A percentile compares a stretch with the other conserved stretches of the same genome.
phyloP scores from a whole-genome alignment of 2,797 vertebrate species.

The Adelosebastes latens region DNA sequence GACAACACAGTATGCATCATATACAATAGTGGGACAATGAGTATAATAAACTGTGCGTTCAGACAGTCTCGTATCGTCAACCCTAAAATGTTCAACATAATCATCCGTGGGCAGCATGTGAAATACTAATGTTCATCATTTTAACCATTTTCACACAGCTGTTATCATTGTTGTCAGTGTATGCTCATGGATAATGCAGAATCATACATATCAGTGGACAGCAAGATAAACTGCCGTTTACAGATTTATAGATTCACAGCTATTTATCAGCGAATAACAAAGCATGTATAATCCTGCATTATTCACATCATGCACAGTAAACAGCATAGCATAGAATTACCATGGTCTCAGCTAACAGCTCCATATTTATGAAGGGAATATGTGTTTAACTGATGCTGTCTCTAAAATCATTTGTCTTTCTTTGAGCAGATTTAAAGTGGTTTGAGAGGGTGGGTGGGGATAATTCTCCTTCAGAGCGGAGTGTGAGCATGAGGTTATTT shows the following conservation, averaged over 20 bases:
- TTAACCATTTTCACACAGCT: constrained; percentile 13
- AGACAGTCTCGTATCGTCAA: neutral
- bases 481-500: neutral
- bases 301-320: constrained; percentile 56
- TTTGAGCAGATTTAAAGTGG: constrained; percentile 42
- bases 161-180: constrained; percentile 20
- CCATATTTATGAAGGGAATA: constrained; percentile 49
- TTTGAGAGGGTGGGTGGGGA: constrained; percentile 9
- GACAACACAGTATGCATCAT: neutral
- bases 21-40: constrained; percentile 16
- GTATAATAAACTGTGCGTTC: constrained; percentile 39
- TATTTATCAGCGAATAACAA: constrained; percentile 57
- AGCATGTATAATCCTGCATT: constrained; percentile 56
- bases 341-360: constrained; percentile 25
- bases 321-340: constrained; percentile 49
- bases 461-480: neutral
- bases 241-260: constrained; percentile 54
- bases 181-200: constrained; percentile 40
- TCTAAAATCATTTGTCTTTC: constrained; percentile 41
- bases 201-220: constrained; percentile 34
- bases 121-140: constrained; percentile 38
- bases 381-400: constrained; percentile 40
- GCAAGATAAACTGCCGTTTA: constrained; percentile 41
- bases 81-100: constrained; percentile 8
- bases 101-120: constrained; percentile 25